Evolutionary conservation across 2,888 invertebrate species (phyloP), one percentile per base, ranked within the genome.

Genomic region (Lycia hirtaria): DNA sequence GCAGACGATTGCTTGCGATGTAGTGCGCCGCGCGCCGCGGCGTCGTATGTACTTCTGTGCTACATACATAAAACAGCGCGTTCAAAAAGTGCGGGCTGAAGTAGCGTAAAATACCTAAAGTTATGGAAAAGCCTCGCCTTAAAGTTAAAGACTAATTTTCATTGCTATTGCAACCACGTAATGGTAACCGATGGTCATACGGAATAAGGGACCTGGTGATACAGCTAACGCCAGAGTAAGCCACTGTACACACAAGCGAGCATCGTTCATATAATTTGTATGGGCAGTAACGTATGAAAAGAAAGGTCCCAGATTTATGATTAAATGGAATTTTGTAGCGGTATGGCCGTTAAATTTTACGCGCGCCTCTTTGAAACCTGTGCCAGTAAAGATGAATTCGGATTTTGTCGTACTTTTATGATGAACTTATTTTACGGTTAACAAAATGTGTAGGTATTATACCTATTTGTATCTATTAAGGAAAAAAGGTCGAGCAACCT

Each of bases 281-380:
- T 9, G 26, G 7, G 17, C n/a, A 7, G 15, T 22, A 19, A 5
- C 12, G 19, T 47, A 22, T 37, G 40, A 49, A 49, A 43, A 44
- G 37, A 30, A 44, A 50, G 35, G 35, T 49, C 38, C 1, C 7
- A 17, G 32, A 38, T 38, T 32, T 15, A 56, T 45, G 24, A 3
- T 37, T 44, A 33, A 30, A 56, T 50, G 26, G 44, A 45, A 56
- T 50, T 56, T 50, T 56, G 50, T 49, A 24, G 49, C 43, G 49
- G 49, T 38, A 30, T 30, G 37, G 32, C 32, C 56, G 30, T 56
- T 45, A 56, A 37, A 50, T 44, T 56, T 56, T 56, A 56, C 28
- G 56, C n/a, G 22, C 14, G 20, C 37, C 50, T 28, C 40, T 49
- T 38, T 44, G 10, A 24, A 14, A 44, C 1, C 4, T 24, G 12